Conservation (phyloP, 2,797 vertebrate genomes). For the Microcaecilia unicolor region DNA sequence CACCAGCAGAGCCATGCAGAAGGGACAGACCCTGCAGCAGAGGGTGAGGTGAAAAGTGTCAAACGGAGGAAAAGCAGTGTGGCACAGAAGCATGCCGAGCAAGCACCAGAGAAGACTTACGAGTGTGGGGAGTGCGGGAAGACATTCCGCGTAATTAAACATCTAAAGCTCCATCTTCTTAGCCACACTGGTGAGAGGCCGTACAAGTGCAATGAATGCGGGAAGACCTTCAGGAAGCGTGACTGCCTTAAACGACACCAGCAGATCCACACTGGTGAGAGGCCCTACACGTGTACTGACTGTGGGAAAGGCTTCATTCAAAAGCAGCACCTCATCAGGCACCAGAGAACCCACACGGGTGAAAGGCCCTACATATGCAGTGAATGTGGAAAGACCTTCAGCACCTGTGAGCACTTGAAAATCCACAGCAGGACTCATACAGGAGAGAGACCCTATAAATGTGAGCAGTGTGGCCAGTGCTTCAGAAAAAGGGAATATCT, state of each 20-base stretch:
- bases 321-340: constrained; percentile 15
- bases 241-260: constrained; percentile 37
- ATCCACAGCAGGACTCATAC: constrained; percentile 33
- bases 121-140: constrained; percentile 10
- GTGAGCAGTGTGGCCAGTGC: constrained; percentile 19
- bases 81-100: constrained; percentile 7
- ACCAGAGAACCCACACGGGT: constrained; percentile 21
- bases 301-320: constrained; percentile 15
- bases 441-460: constrained; percentile 29
- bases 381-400: constrained; percentile 31
- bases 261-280: constrained; percentile 20
- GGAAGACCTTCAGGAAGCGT: constrained; percentile 35
- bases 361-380: constrained; percentile 27
- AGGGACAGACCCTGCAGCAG: constrained; percentile 8
- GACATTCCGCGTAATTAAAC: constrained; percentile 7
- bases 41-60: constrained; percentile 16
- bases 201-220: constrained; percentile 53
- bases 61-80: constrained; percentile 10
- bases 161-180: constrained; percentile 24
- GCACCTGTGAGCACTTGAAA: constrained; percentile 28
- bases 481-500: constrained; percentile 5
- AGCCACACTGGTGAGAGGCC: constrained; percentile 62
- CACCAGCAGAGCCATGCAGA: constrained; percentile 20
- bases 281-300: constrained; percentile 7
- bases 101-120: constrained; percentile 2